phyloP scores from a whole-genome alignment of 1,140 invertebrate species.

The Dinothrombium tinctorium region DNA sequence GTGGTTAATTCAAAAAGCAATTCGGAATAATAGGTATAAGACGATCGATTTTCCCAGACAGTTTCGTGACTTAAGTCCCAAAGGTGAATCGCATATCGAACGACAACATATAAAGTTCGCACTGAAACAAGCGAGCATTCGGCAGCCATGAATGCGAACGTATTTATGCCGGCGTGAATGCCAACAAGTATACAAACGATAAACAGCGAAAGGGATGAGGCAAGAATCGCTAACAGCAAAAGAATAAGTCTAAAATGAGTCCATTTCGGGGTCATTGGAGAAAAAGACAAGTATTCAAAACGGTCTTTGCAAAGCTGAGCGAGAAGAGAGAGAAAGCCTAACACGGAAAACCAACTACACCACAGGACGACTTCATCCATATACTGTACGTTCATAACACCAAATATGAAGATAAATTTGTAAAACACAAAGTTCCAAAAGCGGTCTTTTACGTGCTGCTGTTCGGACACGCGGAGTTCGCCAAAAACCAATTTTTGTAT shows the following conservation, averaged over 20 bases:
- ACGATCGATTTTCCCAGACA: conserved; percentile 37
- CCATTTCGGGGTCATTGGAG: conserved; percentile 44
- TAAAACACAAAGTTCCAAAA: conserved; percentile 88
- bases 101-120: conserved; percentile 6
- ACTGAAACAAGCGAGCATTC: conserved; percentile 23
- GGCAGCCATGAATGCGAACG: conserved; percentile 59
- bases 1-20: conserved; percentile 45
- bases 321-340: conserved; percentile 62
- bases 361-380: conserved; percentile 55
- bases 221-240: conserved; percentile 37
- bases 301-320: conserved; percentile 64
- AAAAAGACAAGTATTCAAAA: conserved; percentile 69
- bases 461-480: conserved; percentile 54
- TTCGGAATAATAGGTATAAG: conserved; percentile 46
- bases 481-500: conserved; percentile 64
- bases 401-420: conserved; percentile 85
- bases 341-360: conserved; percentile 68
- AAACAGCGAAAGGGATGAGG: conserved; percentile 37
- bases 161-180: conserved; percentile 41
- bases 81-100: conserved; percentile 39
- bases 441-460: conserved; percentile 51
- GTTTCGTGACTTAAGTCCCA: conserved; percentile 32
- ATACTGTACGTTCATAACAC: conserved; percentile 70
- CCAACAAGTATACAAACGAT: conserved; percentile 39
- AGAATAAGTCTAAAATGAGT: conserved; percentile 38